A percentile compares a stretch with the other conserved stretches of the same genome.
Evolutionary conservation across 2,888 invertebrate genomes (phyloP).

Genomic region (Lasioglossum calceatum): DNA sequence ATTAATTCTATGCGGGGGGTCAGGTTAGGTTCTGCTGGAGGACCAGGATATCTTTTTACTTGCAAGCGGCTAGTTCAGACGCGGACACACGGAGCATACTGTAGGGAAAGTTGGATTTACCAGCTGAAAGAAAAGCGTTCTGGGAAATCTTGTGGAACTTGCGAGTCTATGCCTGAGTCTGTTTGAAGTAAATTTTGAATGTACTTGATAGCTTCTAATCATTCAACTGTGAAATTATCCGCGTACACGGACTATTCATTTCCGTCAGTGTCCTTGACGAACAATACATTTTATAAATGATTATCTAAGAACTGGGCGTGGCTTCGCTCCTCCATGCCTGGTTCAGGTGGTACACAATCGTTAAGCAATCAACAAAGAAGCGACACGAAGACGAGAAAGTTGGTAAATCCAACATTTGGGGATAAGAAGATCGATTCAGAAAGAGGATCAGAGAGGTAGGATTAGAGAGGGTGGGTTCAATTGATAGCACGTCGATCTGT

Average conservation of each 20-base stretch:
- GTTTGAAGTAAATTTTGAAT: not conserved
- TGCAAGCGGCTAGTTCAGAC: constrained; percentile 18
- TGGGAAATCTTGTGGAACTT: not conserved
- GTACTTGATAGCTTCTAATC: not conserved
- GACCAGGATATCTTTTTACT: constrained; percentile 19
- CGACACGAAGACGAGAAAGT: constrained; percentile 10
- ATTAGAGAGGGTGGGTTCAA: not conserved
- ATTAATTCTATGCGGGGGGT: constrained; percentile 59
- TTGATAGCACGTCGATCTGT: constrained; percentile 48
- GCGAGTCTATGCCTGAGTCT: not conserved
- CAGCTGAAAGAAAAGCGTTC: constrained; percentile 24
- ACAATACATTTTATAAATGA: not conserved
- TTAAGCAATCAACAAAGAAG: constrained; percentile 24
- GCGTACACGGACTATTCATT: not conserved
- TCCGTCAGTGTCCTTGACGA: not conserved
- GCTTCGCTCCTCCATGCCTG: constrained; percentile 5
- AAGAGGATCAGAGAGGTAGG: not conserved
- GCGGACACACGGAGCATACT: not conserved
- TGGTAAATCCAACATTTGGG: constrained; percentile 51
- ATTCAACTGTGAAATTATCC: not conserved
- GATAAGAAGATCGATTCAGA: constrained; percentile 22
- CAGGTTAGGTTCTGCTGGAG: constrained; percentile 43
- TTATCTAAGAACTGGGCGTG: not conserved
- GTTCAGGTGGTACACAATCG: not conserved
- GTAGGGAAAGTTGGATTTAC: constrained; percentile 44